phyloP scores from a whole-genome alignment of 2,888 invertebrate species.

The Taenaris catops region DNA sequence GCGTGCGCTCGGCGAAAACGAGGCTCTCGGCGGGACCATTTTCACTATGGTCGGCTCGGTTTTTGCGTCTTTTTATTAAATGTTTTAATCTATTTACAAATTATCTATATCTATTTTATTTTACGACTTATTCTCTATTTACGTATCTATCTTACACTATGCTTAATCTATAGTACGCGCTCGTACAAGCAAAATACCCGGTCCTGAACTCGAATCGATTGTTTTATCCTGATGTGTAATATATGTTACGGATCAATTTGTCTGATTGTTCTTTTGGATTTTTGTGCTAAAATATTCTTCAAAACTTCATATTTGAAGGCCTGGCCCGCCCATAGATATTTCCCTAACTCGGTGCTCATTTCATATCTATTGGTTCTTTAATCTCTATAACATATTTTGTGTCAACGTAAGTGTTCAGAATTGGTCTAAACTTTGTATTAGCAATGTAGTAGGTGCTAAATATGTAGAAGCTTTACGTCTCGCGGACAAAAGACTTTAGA shows the following conservation, averaged over 20 bases:
- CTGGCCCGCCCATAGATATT: constrained; percentile 9
- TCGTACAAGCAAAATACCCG: too few relatives aligned
- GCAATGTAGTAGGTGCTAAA: constrained; percentile 65
- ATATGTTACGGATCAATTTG: neutral
- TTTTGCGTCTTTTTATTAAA: too few relatives aligned
- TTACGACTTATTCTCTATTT: too few relatives aligned
- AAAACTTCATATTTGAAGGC: too few relatives aligned
- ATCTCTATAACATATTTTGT: constrained; percentile 23
- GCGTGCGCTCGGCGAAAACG: too few relatives aligned
- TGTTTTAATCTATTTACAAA: too few relatives aligned
- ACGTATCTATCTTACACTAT: too few relatives aligned
- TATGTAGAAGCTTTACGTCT: constrained; percentile 32
- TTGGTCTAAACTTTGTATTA: constrained; percentile 59
- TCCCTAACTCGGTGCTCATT: constrained; percentile 29
- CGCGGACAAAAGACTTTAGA: constrained; percentile 5
- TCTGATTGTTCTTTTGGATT: neutral
- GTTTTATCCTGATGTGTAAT: neutral
- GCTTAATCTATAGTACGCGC: too few relatives aligned
- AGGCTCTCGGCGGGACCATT: too few relatives aligned
- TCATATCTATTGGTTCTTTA: constrained; percentile 14
- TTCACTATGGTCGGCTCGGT: too few relatives aligned
- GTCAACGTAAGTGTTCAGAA: constrained; percentile 66
- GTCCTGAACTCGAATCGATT: too few relatives aligned
- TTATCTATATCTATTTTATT: too few relatives aligned
- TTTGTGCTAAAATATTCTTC: neutral